Evolutionary conservation across 2,888 invertebrate genomes (phyloP).

Genomic region (Drosophila rubida): DNA sequence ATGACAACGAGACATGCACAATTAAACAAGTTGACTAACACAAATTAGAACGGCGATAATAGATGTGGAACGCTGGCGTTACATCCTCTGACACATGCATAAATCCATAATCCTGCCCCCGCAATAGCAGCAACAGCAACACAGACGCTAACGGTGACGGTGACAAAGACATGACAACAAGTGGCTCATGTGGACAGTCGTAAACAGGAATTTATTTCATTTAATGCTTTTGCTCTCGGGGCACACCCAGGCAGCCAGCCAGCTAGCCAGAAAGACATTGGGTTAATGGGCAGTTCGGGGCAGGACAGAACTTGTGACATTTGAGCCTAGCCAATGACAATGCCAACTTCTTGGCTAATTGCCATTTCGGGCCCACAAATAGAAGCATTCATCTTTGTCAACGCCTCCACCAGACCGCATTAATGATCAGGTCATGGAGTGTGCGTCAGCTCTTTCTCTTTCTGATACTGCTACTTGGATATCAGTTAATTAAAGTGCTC

Average conservation of each 20-base stretch:
- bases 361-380: constrained; percentile 45
- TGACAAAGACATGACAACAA: constrained; percentile 48
- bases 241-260: constrained; percentile 33
- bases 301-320: constrained; percentile 31
- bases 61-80: not conserved
- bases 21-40: constrained; percentile 64
- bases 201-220: constrained; percentile 61
- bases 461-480: constrained; percentile 28
- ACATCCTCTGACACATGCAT: constrained; percentile 28
- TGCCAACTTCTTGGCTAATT: constrained; percentile 56
- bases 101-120: constrained; percentile 40
- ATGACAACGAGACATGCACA: constrained; percentile 73
- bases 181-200: constrained; percentile 54
- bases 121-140: constrained; percentile 2
- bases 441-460: constrained; percentile 35
- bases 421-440: constrained; percentile 22
- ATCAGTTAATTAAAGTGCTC: constrained; percentile 60
- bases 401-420: not conserved
- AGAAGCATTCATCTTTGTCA: constrained; percentile 71
- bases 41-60: constrained; percentile 52
- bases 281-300: not conserved
- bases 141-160: not conserved
- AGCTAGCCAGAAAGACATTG: not conserved
- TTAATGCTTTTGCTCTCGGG: constrained; percentile 20
- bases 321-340: constrained; percentile 39